A percentile compares a stretch with the other conserved stretches of the same genome.
Conservation (phyloP, 2,113 vertebrate species). For the Sinosuthora webbiana region DNA sequence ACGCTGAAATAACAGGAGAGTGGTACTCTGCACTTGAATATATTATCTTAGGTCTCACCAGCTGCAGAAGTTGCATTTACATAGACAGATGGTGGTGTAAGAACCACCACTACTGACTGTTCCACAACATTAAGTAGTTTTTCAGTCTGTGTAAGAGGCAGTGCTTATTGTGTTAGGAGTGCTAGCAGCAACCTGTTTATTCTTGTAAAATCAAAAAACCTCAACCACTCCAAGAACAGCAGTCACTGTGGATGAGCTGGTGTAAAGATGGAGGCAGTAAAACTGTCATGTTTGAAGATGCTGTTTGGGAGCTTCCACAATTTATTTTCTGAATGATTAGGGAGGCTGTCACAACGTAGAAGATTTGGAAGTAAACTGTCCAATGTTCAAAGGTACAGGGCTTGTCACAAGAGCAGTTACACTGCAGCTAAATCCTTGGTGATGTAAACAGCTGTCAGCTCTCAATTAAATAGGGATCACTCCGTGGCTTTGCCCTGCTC, state of each 20-base stretch:
- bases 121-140: background rate
- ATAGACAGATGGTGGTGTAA: background rate
- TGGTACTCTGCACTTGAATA: background rate
- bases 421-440: background rate
- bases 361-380: constrained; percentile 4
- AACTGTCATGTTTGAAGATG: constrained; percentile 12
- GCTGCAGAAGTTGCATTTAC: background rate
- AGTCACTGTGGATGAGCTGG: background rate
- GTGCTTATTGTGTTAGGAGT: background rate
- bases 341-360: background rate
- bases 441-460: constrained; percentile 39
- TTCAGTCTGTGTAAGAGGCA: background rate
- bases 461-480: background rate
- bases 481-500: background rate
- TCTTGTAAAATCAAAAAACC: background rate
- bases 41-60: background rate
- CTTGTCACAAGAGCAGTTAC: constrained; percentile 12
- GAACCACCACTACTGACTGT: background rate
- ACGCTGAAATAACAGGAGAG: background rate
- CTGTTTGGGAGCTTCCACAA: background rate
- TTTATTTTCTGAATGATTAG: constrained; percentile 42
- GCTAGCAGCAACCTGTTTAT: background rate
- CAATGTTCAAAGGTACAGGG: background rate
- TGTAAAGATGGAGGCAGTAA: background rate
- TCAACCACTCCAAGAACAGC: background rate